A percentile compares a stretch with the other conserved stretches of the same genome.
phyloP scores from a whole-genome alignment of 2,888 invertebrate species.

The Clitarchus hookeri region DNA sequence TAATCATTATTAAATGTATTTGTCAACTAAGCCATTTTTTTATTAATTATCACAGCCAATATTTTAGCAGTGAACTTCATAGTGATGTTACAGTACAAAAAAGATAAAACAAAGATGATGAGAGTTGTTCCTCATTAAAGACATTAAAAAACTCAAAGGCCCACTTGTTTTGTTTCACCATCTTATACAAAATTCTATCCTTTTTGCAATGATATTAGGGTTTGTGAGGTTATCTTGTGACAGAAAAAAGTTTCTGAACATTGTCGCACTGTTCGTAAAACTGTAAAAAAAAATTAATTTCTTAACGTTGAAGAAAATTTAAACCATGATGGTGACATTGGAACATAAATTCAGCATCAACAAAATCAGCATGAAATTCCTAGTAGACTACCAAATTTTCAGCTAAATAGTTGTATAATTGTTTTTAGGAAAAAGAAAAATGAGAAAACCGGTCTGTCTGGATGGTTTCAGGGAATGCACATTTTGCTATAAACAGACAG shows the following conservation, averaged over 20 bases:
- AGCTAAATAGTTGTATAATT: no score
- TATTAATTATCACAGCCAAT: no score
- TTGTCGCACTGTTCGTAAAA: neutral
- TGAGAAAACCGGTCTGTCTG: no score
- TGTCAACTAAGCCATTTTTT: no score
- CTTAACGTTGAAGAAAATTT: neutral
- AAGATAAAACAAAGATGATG: no score
- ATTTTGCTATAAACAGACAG: no score
- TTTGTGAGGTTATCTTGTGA: slow-evolving; percentile 6
- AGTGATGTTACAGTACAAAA: no score
- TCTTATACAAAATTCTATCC: neutral
- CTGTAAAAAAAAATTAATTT: neutral
- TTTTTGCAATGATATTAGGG: neutral
- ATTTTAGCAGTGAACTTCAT: no score
- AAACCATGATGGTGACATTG: neutral
- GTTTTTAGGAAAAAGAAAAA: no score
- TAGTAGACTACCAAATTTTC: no score
- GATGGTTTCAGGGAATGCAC: no score
- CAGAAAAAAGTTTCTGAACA: neutral
- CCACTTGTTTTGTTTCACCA: neutral
- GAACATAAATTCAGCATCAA: neutral
- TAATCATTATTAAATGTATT: no score
- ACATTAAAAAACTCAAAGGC: neutral
- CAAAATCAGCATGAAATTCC: slow-evolving; percentile 11
- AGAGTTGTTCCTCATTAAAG: neutral